Evolutionary conservation across 2,888 invertebrate species (phyloP), one percentile per base, ranked within the genome.

Genomic region (Agrochola circellaris): DNA sequence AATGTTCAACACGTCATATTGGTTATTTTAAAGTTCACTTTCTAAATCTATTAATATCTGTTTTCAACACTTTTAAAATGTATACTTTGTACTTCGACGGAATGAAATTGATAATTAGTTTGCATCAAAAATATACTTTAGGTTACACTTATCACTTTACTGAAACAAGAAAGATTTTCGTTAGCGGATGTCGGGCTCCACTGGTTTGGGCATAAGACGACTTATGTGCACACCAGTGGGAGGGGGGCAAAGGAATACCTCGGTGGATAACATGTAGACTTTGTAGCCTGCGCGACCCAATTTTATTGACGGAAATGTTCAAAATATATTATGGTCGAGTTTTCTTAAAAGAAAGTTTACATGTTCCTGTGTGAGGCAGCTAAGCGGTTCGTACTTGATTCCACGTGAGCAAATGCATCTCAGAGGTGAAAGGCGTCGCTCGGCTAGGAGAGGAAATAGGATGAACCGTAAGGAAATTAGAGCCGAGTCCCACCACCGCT

Each of bases 381-480:
- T 96, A 90, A 94, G 96, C 96, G 96, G 94, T 95, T 96, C 96
- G 84, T 91, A 81, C 89, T 89, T 76, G 96, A 96, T 96, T 95
- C 94, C 96, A 97, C 96, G 81, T 96, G 93, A 96, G 93, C 86
- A 92, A 89, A 84, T 84, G 82, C 83, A 84, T 87, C 93, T 94
- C 95, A 96, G 97, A 95, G 97, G 96, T 97, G 97, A 94, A 96
- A 97, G 97, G 97, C 96, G 95, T 95, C 92, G 90, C 95, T 94
- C 93, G 93, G 93, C 93, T 91, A 89, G 92, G 95, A 93, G 92
- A 94, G 94, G 96, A 96, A 94, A 93, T 93, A 91, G 95, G 92
- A 93, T 89, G 75, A 90, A 93, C 90, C 82, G 91, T 89, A 88
- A 91, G 92, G 92, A 92, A 92, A 91, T 90, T 84, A 90, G 87